phyloP scores from a whole-genome alignment of 2,797 vertebrate species.

The Holocentrus rufus region DNA sequence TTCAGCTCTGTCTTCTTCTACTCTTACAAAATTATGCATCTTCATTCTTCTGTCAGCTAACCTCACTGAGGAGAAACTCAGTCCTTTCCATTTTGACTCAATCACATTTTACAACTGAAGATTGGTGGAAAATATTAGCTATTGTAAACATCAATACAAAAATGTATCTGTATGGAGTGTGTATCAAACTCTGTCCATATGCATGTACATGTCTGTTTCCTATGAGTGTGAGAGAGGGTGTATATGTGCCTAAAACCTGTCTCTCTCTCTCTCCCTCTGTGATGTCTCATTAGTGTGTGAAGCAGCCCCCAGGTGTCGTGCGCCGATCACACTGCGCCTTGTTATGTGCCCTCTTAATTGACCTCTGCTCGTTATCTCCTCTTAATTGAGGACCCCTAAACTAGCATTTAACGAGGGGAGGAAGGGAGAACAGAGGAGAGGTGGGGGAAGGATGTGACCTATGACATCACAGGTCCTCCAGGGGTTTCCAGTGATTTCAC shows the following conservation, averaged over 20 bases:
- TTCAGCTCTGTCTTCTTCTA: not conserved
- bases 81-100: not conserved
- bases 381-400: conserved; percentile 60
- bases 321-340: conserved; percentile 61
- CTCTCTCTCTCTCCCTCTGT: conserved; percentile 10
- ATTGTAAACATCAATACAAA: too few relatives aligned
- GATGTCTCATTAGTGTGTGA: conserved; percentile 63
- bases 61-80: too few relatives aligned
- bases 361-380: conserved; percentile 69
- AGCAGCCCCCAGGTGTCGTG: conserved; percentile 53
- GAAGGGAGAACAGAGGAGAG: conserved; percentile 57
- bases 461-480: conserved; percentile 31
- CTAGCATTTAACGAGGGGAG: conserved; percentile 57
- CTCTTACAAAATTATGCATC: not conserved
- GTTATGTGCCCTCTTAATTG: conserved; percentile 72
- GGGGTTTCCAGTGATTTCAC: conserved; percentile 18
- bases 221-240: not conserved
- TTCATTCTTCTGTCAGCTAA: too few relatives aligned
- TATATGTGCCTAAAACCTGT: not conserved
- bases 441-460: conserved; percentile 54
- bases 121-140: too few relatives aligned
- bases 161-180: too few relatives aligned
- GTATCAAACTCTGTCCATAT: too few relatives aligned
- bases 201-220: not conserved
- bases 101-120: too few relatives aligned